Conservation (phyloP, 2,888 invertebrate species). For the Synergus umbraculus region DNA sequence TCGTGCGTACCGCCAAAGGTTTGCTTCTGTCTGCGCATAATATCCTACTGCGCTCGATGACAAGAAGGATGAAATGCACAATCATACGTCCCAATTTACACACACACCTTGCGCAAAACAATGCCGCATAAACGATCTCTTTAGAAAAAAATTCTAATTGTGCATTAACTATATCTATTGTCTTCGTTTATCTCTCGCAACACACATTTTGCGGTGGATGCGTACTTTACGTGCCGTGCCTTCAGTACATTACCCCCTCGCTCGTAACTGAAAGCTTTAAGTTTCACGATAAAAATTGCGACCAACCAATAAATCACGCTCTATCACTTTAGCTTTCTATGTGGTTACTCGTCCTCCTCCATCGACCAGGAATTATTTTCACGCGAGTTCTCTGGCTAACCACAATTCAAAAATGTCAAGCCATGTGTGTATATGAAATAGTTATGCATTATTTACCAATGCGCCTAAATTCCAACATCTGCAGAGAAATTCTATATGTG, state of each 20-base stretch:
- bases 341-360: conserved; percentile 53
- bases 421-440: not conserved
- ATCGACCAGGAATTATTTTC: conserved; percentile 23
- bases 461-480: not conserved
- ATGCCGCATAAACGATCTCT: not conserved
- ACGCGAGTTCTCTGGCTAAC: not conserved
- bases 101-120: conserved; percentile 12
- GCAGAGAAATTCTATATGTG: not conserved
- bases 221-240: conserved; percentile 47
- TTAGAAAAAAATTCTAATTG: not conserved
- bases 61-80: conserved; percentile 10
- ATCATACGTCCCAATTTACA: not conserved
- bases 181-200: not conserved
- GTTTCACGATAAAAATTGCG: conserved; percentile 60
- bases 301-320: conserved; percentile 64
- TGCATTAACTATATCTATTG: not conserved
- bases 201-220: conserved; percentile 50
- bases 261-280: conserved; percentile 61
- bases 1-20: conserved; percentile 32
- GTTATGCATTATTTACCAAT: not conserved
- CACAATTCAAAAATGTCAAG: not conserved
- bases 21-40: conserved; percentile 34
- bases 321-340: conserved; percentile 59
- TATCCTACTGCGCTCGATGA: conserved; percentile 29
- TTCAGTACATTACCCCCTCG: conserved; percentile 38